phyloP scores from a whole-genome alignment of 37 sponge, comb jelly and placozoan genomes.

The Eunapius fragilis region DNA sequence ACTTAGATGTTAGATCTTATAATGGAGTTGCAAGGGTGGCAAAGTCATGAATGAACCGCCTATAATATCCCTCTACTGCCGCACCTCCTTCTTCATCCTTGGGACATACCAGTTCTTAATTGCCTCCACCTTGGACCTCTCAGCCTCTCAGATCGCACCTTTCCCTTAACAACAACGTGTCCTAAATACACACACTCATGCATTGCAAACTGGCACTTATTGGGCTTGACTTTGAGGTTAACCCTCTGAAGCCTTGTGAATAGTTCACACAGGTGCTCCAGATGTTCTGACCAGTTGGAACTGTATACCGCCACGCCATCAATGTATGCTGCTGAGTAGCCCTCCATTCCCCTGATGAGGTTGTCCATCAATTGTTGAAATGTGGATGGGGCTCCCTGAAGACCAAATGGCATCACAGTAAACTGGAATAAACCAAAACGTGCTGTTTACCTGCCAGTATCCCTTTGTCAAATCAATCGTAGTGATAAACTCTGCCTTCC shows the following conservation, averaged over 20 bases:
- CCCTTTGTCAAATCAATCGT: slow-evolving; percentile 45
- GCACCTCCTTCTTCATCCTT: slow-evolving; percentile 20
- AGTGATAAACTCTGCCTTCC: slow-evolving; percentile 27
- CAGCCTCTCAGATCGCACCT: slow-evolving; percentile 18
- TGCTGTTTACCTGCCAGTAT: slow-evolving; percentile 68
- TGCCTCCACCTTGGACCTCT: slow-evolving; percentile 28
- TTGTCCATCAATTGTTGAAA: slow-evolving; percentile 31
- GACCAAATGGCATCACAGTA: slow-evolving; percentile 66
- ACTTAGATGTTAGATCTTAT: slow-evolving; percentile 38
- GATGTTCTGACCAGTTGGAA: slow-evolving; percentile 30
- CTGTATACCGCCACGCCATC: slow-evolving; percentile 40
- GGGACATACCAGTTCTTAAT: slow-evolving; percentile 14
- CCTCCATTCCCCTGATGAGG: slow-evolving; percentile 2
- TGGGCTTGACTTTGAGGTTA: slow-evolving; percentile 4
- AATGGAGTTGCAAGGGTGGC: slow-evolving; percentile 28
- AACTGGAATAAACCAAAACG: slow-evolving; percentile 42
- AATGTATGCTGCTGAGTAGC: slow-evolving; percentile 29
- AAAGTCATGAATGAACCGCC: slow-evolving; percentile 39
- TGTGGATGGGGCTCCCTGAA: too few relatives aligned
- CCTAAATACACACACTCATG: slow-evolving; percentile 37
- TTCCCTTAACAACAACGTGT: too few relatives aligned
- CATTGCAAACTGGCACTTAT: slow-evolving; percentile 48
- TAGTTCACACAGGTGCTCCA: slow-evolving; percentile 30
- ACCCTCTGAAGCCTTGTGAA: slow-evolving; percentile 6
- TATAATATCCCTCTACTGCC: slow-evolving; percentile 39